Percentiles rank a stretch among this genome's conserved stretches.
Evolutionary conservation across 2,113 vertebrate genomes (phyloP).

Genomic region (Todiramphus chloris): DNA sequence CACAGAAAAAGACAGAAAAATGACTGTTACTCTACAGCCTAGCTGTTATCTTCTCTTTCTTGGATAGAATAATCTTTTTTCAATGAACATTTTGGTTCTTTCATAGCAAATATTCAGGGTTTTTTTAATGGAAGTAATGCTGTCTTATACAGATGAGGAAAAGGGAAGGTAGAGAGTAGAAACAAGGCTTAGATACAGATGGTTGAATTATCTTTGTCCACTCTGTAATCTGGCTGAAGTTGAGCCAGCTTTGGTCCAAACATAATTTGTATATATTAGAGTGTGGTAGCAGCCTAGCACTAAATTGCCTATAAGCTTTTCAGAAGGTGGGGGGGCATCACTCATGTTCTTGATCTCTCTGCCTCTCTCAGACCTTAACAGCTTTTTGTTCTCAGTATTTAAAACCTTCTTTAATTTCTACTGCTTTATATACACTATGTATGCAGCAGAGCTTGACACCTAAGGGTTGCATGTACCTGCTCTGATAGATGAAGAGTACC

Average conservation of each 20-base stretch:
- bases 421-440: not conserved
- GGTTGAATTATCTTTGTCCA: not conserved
- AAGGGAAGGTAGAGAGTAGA: not conserved
- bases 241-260: not conserved
- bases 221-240: not conserved
- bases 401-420: not conserved
- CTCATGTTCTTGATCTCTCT: not conserved
- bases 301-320: not conserved
- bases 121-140: not conserved
- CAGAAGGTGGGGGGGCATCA: not conserved
- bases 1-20: constrained; percentile 4
- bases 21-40: not conserved
- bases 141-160: not conserved
- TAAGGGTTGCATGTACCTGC: not conserved
- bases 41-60: not conserved
- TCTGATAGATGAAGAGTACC: not conserved
- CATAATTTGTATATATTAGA: not conserved
- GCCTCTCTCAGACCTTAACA: not conserved
- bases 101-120: not conserved
- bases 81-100: not conserved
- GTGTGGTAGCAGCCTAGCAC: not conserved
- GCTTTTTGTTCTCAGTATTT: not conserved
- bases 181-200: not conserved
- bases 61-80: not conserved
- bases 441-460: not conserved